Conservation (phyloP, 2,888 invertebrate genomes). For the Steinernema scapterisci region DNA sequence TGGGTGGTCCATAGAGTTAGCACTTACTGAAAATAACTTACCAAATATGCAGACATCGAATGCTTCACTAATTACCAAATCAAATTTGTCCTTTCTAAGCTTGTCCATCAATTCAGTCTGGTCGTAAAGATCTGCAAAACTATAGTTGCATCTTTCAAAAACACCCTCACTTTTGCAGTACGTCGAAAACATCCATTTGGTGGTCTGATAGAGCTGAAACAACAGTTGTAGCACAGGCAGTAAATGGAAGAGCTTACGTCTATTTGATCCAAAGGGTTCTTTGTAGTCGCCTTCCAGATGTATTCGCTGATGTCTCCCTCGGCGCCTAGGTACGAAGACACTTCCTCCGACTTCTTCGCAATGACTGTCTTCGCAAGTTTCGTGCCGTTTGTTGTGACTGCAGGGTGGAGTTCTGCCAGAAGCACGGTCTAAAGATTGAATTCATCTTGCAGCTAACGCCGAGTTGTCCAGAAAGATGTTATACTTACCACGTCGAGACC, state of each 20-base stretch:
- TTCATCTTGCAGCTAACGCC: too few species aligned
- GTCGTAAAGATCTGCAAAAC: not conserved
- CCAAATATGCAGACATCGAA: constrained; percentile 19
- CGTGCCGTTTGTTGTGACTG: not conserved
- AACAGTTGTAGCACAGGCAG: too few species aligned
- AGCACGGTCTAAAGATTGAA: not conserved
- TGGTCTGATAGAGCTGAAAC: not conserved
- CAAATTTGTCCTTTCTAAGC: not conserved
- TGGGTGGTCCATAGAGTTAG: too few species aligned
- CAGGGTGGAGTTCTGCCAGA: not conserved
- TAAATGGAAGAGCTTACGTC: too few species aligned
- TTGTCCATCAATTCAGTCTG: not conserved
- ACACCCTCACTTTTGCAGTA: not conserved
- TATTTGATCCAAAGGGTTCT: too few species aligned
- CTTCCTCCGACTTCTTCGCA: not conserved
- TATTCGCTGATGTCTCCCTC: not conserved
- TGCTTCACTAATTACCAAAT: constrained; percentile 11
- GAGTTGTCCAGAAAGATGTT: too few species aligned
- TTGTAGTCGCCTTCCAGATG: not conserved
- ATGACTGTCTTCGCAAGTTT: not conserved
- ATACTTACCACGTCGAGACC: constrained; percentile 16
- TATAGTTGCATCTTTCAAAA: not conserved
- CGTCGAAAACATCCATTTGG: not conserved
- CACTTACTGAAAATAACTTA: not conserved
- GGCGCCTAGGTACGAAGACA: not conserved